Base-by-base conservation (phyloP, 2,797 vertebrate genomes). In the Gallinago stenura region DNA sequence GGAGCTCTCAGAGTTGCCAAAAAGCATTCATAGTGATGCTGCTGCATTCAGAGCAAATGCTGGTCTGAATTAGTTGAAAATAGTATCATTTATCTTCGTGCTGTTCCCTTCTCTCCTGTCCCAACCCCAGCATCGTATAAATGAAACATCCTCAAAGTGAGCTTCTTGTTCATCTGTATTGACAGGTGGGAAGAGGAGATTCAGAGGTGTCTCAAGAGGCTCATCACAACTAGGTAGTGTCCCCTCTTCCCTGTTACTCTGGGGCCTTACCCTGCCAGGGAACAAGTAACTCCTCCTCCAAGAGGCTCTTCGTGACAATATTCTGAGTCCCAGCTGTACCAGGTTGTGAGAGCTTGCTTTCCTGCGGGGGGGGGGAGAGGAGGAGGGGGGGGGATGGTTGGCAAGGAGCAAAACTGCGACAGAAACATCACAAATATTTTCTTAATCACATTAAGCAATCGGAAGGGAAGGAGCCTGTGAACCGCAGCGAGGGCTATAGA, bases 51-150 rank as follows among this genome's bases (percentile, higher is more conserved):
- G 68, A 93, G 82, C 37, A 89, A 95, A 89, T 37, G 66, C 18
- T 92, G 90, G n/a, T 51, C 58, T 81, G 58, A 93, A 87, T 66
- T 58, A 87, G 33, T 17, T 45, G 33, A 61, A 89, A 93, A 76
- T 5, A 65, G 12, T 37, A 73, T 19, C 2, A 69, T 89, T 78
- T 96, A 33, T 87, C 71, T 72, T 61, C 58, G 37, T 6, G 1
- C 31, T 79, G 33, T 33, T 56, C 6, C 51, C 30, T 2, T 17
- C 8, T 65, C 90, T 54, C 17, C 37, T 70, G 20, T 53, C 91
- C 61, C 62, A 82, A 33, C 19, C 13, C 41, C 22, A 31, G 45
- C 30, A 71, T 17, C 50, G 12, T 22, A 73, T 43, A 62, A 61
- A 58, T n/a, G 54, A 72, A 89, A 81, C 8, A 54, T 37, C 56